Evolutionary conservation across 1,140 invertebrate genomes (phyloP), one percentile per base, ranked within the genome.

Genomic region (Diorhabda carinulata): DNA sequence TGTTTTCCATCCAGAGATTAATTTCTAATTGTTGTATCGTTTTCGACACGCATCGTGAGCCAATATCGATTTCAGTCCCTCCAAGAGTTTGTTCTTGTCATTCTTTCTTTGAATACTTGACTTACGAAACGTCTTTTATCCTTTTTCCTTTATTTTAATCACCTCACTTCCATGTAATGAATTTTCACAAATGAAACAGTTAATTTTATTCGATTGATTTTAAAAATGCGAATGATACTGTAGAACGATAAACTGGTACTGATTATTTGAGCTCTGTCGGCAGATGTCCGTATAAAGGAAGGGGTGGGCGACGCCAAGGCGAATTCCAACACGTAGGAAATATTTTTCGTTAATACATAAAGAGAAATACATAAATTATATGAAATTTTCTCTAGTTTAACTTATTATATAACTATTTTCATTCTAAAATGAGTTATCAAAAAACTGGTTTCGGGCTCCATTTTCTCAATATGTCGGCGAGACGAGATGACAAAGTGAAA

Each of bases 131-230:
- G 44, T 64, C 44, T 64, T n/a, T 40, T 5, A 41, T 45, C 62
- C 62, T 44, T 52, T 64, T 64, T 64, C 44, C 43, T 64, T 64
- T 45, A 64, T 43, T 64, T 40, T 7, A 61, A 61, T 25, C 41
- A 41, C 8, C 42, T 63, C 61, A 63, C 42, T 63, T 63, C 42
- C 64, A 40, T 56, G 45, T 3, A 65, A 40, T 65, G 64, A 41
- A 65, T 65, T 65, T 3, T 65, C 47, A 65, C 45, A 65, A 65
- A 65, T 57, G 42, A 56, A 65, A 65, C 64, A 65, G 40, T 65
- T 65, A 9, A 3, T 43, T 43, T 41, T 6, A 6, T 43, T 25
- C 42, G 61, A 62, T 9, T 44, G 42, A 43, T 43, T 62, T 42
- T 62, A 8, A 43, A 43, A 62, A 62, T 43, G 42, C 61, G 25